Evolutionary conservation across 2,113 vertebrate genomes (phyloP), one percentile per base, ranked within the genome.

Genomic region (Cheilinus undulatus): DNA sequence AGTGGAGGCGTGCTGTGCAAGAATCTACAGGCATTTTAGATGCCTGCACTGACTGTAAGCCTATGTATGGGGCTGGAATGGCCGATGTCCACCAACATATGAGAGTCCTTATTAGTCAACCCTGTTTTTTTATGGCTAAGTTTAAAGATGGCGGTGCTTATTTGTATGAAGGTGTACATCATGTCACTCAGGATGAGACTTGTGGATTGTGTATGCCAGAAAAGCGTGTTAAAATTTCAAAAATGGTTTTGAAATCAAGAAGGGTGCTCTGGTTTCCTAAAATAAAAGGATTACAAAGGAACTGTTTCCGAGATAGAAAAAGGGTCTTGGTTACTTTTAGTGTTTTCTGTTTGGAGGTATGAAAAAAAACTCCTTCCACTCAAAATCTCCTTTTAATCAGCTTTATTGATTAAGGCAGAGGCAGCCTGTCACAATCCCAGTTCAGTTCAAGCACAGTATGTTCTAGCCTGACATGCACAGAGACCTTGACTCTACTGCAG

Each of bases 1-100:
- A 78, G 77, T 57, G 69, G 60, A 73, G 15, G 51, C 78, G 68
- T 56, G 79, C 77, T 77, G 83, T 19, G 83, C 26, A 10, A 52
- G 36, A 45, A 78, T 71, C 79, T 23, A 63, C 78, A 66, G 53
- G 53, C 49, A 14, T 24, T 60, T 36, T 36, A 8, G 34, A 36
- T 36, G 34, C 8, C 9, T 61, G 27, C 14, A 42, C 38, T 42
- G 11, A n/a, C 60, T 43, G 71, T 8, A 43, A 43, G 17, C 2
- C 42, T 43, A n/a, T n/a, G n/a, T n/a, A n/a, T n/a, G n/a, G n/a
- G n/a, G n/a, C n/a, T n/a, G 46, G 50, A 74, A 36, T 69, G 13
- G 71, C 72, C 34, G 58, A 49, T 26, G 62, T 52, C 40, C 22
- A 60, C 10, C 17, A 5, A 58, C 63, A 54, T 54, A 56, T 52